Base-by-base conservation (phyloP, 1,140 invertebrate species). In the Diorhabda sublineata region DNA sequence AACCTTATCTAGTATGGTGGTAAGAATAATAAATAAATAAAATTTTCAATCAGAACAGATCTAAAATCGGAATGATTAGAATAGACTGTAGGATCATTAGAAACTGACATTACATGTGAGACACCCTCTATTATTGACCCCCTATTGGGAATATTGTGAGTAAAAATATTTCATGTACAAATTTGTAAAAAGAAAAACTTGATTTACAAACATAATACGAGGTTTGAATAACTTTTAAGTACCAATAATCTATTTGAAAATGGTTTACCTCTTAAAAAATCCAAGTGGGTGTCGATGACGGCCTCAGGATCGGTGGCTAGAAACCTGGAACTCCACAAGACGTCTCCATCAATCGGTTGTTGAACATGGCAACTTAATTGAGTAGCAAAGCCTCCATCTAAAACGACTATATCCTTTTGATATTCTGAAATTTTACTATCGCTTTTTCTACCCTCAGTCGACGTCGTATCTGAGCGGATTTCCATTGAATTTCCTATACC, bases 291-390 rank as follows among this genome's bases (percentile, higher is more conserved):
- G 71, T 88, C 82, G 47, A 90, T 84, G 64, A 95, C 87, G 3
- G 90, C 89, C 42, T 89, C 82, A 2, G 90, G 90, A 77, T 93
- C 82, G 1, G 87, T 88, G 64, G 85, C 83, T 47, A 95, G 83
- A 74, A 93, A 91, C 67, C 90, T 83, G 0, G 92, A 88, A 64
- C 90, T 92, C 93, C 93, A 96, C 5, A 95, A 79, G 1, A 92
- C 91, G 80, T 92, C 88, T 0, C 88, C 89, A 77, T 90, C 89
- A 58, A 90, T 87, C 56, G 85, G 86, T 71, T 89, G 84, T 1
- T 84, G 84, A 2, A 92, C 86, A 77, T 92, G 88, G 62, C 85
- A 88, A 5, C 87, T 87, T 71, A 94, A 80, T 79, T 93, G 91
- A 8, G 89, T 89, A 2, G 90, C 88, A 79, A 94, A 92, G 47